Conservation (phyloP, 30 jellyfish, hydroid and myxozoan genomes). For the Turritopsis rubra region DNA sequence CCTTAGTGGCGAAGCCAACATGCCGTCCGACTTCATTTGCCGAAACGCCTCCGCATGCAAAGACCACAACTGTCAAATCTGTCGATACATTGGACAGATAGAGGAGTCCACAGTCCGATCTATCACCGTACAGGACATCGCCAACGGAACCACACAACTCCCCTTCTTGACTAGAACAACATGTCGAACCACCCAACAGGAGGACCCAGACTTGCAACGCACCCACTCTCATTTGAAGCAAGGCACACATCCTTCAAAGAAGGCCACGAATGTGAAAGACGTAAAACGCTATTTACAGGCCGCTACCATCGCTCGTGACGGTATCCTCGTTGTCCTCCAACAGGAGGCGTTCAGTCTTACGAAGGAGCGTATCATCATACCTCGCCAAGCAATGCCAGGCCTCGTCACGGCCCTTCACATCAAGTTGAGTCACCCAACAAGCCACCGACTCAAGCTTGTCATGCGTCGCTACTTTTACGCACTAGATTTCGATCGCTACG, state of each 20-base stretch:
- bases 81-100: conserved; percentile 5
- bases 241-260: conserved; percentile 17
- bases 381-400: conserved; percentile 33
- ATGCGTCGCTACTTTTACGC: conserved; percentile 34
- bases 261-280: conserved; percentile 17
- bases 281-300: conserved; percentile 11
- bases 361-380: conserved; percentile 25
- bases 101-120: conserved; percentile 14
- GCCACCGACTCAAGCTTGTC: conserved; percentile 24
- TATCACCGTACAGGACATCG: conserved; percentile 15
- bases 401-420: conserved; percentile 50
- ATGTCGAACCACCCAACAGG: conserved; percentile 5
- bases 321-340: conserved; percentile 4
- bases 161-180: background rate
- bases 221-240: conserved; percentile 6
- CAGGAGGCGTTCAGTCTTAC: background rate
- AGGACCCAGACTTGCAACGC: background rate
- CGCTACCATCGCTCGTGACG: conserved; percentile 8
- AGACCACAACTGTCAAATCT: conserved; percentile 16
- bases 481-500: conserved; percentile 29
- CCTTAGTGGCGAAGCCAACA: conserved; percentile 1
- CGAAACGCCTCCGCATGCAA: conserved; percentile 21
- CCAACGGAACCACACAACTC: background rate
- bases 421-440: conserved; percentile 32
- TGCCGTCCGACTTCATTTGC: conserved; percentile 20